Base-by-base conservation (phyloP, 2,797 vertebrate genomes). In the Gymnoscopelus microlampas region DNA sequence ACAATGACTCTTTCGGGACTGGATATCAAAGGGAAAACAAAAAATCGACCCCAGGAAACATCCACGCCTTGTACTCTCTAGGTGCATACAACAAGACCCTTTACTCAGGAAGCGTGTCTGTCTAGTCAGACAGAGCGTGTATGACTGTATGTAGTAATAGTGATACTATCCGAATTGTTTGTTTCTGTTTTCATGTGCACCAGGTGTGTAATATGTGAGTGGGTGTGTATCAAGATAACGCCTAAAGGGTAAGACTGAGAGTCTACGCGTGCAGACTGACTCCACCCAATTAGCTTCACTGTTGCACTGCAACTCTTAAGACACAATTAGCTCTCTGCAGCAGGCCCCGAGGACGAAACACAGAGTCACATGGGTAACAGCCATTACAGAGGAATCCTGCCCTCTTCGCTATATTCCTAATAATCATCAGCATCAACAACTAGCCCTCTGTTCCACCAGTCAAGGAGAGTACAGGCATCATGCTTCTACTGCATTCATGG, bases 211-310 rank as follows among this genome's bases (percentile, higher is more conserved):
- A 63, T 23, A 79, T 80, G 73, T 79, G 70, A 71, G 26, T 51
- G 78, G 74, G 73, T 63, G 79, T 74, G 77, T 78, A 73, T 54
- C 5, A 5, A 3, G 2, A 51, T 76, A 72, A 79, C 44, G 74
- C 68, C 63, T 63, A 57, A 44, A 32, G 64, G 11, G 49, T 0
- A 62, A 83, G 79, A 50, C 74, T 19, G 53, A 53, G 79, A 81
- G 85, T 81, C 89, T 79, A 77, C 53, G 5, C 68, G 79, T 91
- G 87, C 85, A 93, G 90, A 93, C 89, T 61, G 84, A 80, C 90
- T 88, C 85, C 88, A 87, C 88, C 87, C 88, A 75, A 80, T 86
- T 81, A 81, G 88, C 76, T 83, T 85, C 74, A 77, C 78, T 77
- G 89, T 89, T 81, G 71, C 80, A 83, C 76, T 60, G 78, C 59